Percentiles rank a stretch among this genome's conserved stretches.
phyloP scores from a whole-genome alignment of 1,140 invertebrate genomes.

The Oryzaephilus surinamensis region DNA sequence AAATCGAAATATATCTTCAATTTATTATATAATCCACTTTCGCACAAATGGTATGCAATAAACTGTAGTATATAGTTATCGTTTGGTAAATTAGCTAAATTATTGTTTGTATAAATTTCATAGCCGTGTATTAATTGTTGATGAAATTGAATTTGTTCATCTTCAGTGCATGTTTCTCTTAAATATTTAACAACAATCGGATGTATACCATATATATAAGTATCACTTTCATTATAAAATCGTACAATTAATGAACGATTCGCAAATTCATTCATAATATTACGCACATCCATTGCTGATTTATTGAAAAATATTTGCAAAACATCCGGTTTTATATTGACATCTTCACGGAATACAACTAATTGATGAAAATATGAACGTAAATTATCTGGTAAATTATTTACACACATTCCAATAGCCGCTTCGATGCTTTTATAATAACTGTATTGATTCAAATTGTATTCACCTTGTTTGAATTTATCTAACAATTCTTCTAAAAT shows the following conservation, averaged over 20 bases:
- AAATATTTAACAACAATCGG: conserved; percentile 31
- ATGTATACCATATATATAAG: conserved; percentile 34
- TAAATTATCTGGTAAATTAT: no score
- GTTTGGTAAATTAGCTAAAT: no score
- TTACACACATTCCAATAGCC: no score
- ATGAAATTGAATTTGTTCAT: no score
- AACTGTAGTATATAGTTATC: conserved; percentile 37
- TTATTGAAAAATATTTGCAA: conserved; percentile 30
- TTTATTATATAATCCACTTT: conserved; percentile 23
- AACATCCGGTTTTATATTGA: conserved; percentile 32
- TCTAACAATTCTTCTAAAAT: conserved; percentile 13
- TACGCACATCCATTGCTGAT: conserved; percentile 26
- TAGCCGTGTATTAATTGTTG: no score
- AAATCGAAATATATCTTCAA: conserved; percentile 35
- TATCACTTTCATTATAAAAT: conserved; percentile 27
- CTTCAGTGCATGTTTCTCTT: conserved; percentile 20
- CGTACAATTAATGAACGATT: conserved; percentile 32
- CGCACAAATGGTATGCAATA: conserved; percentile 36
- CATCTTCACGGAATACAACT: conserved; percentile 33
- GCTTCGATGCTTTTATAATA: no score
- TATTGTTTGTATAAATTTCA: no score
- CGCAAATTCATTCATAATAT: conserved; percentile 33
- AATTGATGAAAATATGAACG: conserved; percentile 32
- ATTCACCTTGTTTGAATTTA: no score
- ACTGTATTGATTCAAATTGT: no score